Evolutionary conservation across 2,113 vertebrate species (phyloP).

Genomic region (human (Homo sapiens)): DNA sequence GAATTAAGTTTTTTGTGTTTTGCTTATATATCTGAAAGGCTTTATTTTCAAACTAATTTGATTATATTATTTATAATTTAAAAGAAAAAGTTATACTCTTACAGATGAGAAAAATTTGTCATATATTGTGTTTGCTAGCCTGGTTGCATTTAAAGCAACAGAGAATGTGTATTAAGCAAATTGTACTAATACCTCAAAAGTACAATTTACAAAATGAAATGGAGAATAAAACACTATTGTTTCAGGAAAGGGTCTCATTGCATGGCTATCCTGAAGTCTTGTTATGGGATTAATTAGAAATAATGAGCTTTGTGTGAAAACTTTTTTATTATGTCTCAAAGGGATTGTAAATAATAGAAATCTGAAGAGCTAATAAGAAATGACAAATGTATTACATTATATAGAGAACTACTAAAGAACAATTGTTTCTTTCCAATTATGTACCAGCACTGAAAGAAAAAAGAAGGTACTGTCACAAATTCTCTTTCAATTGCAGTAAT

Average conservation of each 20-base stretch:
- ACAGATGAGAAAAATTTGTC: constrained; percentile 53
- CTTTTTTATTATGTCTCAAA: constrained; percentile 69
- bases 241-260: constrained; percentile 42
- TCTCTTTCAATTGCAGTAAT: constrained; percentile 65
- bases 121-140: neutral
- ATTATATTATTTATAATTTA: constrained; percentile 39
- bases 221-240: constrained; percentile 45
- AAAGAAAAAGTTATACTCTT: neutral
- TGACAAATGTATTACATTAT: constrained; percentile 74
- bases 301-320: constrained; percentile 71
- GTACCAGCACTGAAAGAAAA: constrained; percentile 36
- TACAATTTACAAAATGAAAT: constrained; percentile 60
- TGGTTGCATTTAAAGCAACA: constrained; percentile 39
- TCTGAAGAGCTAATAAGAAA: constrained; percentile 73
- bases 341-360: constrained; percentile 75
- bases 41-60: constrained; percentile 25
- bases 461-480: constrained; percentile 41
- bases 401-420: constrained; percentile 58
- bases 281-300: constrained; percentile 75
- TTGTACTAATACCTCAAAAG: constrained; percentile 51
- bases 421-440: constrained; percentile 41
- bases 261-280: constrained; percentile 53
- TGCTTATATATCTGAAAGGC: neutral
- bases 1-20: neutral
- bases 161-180: constrained; percentile 19